A percentile compares a stretch with the other conserved stretches of the same genome.
Evolutionary conservation across 2,113 vertebrate genomes (phyloP).

Genomic region (Salminus brasiliensis): DNA sequence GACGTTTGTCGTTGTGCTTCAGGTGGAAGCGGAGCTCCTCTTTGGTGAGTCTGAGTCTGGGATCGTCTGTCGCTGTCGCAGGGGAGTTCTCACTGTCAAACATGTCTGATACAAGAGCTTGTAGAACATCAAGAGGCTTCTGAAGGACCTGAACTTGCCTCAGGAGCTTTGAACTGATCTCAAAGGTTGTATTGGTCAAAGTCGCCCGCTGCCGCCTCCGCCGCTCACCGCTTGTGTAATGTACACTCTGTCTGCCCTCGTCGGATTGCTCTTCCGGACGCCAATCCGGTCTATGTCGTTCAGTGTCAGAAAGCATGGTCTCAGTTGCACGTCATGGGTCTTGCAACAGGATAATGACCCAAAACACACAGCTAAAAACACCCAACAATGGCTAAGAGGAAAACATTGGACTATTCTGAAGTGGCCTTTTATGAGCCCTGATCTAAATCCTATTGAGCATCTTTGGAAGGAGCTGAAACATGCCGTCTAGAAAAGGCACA

Average conservation of each 20-base stretch:
- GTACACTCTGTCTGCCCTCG: conserved; percentile 6
- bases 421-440: too few relatives aligned
- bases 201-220: too few relatives aligned
- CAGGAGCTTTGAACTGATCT: conserved; percentile 27
- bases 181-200: conserved; percentile 16
- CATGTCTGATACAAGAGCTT: neutral
- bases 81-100: neutral
- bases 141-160: conserved; percentile 3
- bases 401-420: too few relatives aligned
- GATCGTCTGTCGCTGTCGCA: neutral
- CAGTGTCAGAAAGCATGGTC: too few relatives aligned
- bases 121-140: neutral
- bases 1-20: conserved; percentile 6
- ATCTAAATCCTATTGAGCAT: too few relatives aligned
- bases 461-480: too few relatives aligned
- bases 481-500: too few relatives aligned
- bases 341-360: too few relatives aligned
- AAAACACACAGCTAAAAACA: too few relatives aligned
- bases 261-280: neutral
- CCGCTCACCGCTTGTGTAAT: conserved; percentile 20
- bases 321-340: too few relatives aligned
- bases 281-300: conserved; percentile 40
- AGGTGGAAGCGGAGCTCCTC: conserved; percentile 6
- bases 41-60: conserved; percentile 3
- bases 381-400: too few relatives aligned